Evolutionary conservation across 2,113 vertebrate genomes (phyloP), one percentile per base, ranked within the genome.

Genomic region (Oncorhynchus keta): DNA sequence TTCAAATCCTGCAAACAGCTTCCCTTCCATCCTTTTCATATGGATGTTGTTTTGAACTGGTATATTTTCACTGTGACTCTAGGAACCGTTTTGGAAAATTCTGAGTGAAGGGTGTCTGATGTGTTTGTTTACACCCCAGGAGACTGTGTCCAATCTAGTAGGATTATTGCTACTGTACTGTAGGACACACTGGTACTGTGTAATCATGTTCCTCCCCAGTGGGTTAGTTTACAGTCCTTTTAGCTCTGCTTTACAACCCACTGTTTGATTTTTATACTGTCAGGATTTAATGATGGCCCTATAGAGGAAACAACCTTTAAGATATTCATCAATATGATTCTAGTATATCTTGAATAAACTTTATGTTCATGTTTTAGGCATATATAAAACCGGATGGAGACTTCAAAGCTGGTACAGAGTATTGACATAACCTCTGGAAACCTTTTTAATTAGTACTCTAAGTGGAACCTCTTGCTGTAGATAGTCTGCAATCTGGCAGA

Each of bases 81-180:
- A 59, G 24, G 24, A 55, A 64, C 11, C n/a, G 11, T 45, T 61
- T 22, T 7, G 70, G 45, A 70, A 14, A 22, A 26, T 51, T 51
- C 39, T 9, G 22, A 66, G 32, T 59, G 32, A 22, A 22, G 45
- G 68, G 8, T 26, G 49, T 57, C 62, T 81, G 80, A 78, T 76
- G 78, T 82, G 72, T 84, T 86, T 86, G 80, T 83, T 87, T 80
- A 67, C 73, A 79, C 80, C 74, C 68, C 68, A 13, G 72, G 73
- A 83, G 79, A 70, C 78, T 26, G 71, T 75, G 79, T 80, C 76
- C 57, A 59, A 80, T 82, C 83, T 66, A 28, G 12, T 13, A 73
- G 79, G 81, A 79, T 72, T 66, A 59, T 66, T 48, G 45, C 11
- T 71, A 73, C 79, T 9, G 39, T 45, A 45, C 39, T 45, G 39